A percentile compares a stretch with the other conserved stretches of the same genome.
Evolutionary conservation across 2,113 vertebrate genomes (phyloP).

Genomic region (Heteronetta atricapilla): DNA sequence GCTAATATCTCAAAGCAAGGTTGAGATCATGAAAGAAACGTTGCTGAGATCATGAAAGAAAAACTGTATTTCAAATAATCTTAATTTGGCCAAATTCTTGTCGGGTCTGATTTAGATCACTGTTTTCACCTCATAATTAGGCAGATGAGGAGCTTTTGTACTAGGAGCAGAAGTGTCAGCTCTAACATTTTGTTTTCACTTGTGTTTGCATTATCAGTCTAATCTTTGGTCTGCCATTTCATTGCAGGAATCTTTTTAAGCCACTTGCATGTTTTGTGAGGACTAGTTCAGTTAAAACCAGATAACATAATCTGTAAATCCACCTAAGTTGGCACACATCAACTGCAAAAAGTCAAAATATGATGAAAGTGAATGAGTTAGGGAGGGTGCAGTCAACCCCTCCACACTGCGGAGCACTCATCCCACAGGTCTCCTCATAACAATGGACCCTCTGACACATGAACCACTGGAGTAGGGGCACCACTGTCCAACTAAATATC

Average conservation of each 20-base stretch:
- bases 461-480: neutral
- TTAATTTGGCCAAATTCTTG: neutral
- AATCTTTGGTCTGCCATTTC: neutral
- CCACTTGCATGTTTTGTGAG: neutral
- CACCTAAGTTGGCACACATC: neutral
- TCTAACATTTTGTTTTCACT: neutral
- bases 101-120: neutral
- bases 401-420: accelerated
- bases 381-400: neutral
- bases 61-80: neutral
- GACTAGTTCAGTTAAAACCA: neutral
- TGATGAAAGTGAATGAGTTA: neutral
- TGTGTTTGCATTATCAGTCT: accelerated
- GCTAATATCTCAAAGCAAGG: neutral
- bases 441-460: neutral
- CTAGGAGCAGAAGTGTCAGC: neutral
- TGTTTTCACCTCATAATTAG: neutral
- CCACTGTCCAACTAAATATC: neutral
- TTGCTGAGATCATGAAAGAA: neutral
- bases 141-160: neutral
- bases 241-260: neutral
- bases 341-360: neutral
- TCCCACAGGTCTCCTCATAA: neutral
- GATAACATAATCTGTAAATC: neutral
- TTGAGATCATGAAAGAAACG: neutral